Evolutionary conservation across 92 coral and sea anemone genomes (phyloP).

Genomic region (Paramuricea clavata): DNA sequence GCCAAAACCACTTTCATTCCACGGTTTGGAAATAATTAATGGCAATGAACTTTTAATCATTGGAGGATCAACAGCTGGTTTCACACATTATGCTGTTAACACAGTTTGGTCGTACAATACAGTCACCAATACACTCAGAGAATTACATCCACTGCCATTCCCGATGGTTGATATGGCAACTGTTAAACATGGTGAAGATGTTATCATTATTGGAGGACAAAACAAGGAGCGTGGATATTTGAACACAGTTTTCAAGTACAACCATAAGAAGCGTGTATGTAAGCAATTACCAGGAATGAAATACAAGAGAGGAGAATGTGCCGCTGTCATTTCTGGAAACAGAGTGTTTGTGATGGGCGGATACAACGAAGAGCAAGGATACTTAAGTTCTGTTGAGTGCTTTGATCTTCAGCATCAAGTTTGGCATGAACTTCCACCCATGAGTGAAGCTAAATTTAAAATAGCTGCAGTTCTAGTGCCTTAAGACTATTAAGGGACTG

Average conservation of each 20-base stretch:
- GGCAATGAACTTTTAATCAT: not conserved
- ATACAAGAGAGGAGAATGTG: conserved; percentile 81
- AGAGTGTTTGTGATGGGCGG: conserved; percentile 88
- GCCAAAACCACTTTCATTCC: not conserved
- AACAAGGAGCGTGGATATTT: not conserved
- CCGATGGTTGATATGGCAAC: conserved; percentile 7
- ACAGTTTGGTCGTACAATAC: not conserved
- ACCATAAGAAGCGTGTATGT: conserved; percentile 80
- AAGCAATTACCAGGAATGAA: conserved; percentile 78
- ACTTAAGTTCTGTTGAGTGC: conserved; percentile 77
- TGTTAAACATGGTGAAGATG: conserved; percentile 8
- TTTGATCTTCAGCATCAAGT: conserved; percentile 40
- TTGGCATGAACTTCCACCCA: conserved; percentile 16
- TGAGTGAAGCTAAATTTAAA: not conserved
- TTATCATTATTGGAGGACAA: conserved; percentile 3
- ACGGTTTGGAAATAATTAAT: not conserved
- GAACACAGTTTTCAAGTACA: conserved; percentile 38
- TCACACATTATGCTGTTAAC: not conserved
- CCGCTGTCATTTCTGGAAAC: conserved; percentile 74
- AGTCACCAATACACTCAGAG: not conserved
- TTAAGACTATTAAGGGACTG: too few species aligned
- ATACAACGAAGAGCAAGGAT: conserved; percentile 76
- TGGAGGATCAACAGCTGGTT: not conserved
- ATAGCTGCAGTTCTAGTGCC: conserved; percentile 6
- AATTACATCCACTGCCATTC: not conserved